Conservation (phyloP, 1,140 invertebrate genomes). For the Diorhabda carinulata region DNA sequence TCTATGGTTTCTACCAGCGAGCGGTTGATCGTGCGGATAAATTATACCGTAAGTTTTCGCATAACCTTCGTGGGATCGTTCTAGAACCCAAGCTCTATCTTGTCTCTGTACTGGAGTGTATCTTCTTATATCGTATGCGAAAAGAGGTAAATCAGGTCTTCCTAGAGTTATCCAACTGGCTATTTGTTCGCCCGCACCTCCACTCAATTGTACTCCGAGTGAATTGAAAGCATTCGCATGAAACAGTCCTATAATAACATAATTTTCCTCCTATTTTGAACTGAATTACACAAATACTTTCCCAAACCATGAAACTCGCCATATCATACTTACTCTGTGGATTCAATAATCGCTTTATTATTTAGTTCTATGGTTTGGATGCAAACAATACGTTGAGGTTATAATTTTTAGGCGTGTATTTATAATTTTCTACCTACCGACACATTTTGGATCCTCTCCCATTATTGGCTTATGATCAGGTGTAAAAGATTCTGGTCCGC, state of each 20-base stretch:
- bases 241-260: conserved; percentile 57
- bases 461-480: conserved; percentile 87
- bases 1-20: conserved; percentile 73
- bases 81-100: conserved; percentile 68
- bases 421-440: conserved; percentile 42
- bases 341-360: too few species aligned
- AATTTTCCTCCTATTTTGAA: neutral
- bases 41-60: conserved; percentile 81
- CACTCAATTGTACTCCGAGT: conserved; percentile 85
- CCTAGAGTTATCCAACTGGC: conserved; percentile 80
- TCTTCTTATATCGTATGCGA: conserved; percentile 74
- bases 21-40: conserved; percentile 78
- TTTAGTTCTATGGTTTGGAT: too few species aligned
- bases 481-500: conserved; percentile 83
- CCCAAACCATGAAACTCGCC: too few species aligned
- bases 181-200: conserved; percentile 78
- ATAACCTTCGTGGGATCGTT: conserved; percentile 82
- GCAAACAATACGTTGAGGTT: neutral
- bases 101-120: conserved; percentile 68
- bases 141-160: conserved; percentile 79
- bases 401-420: neutral
- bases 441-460: conserved; percentile 59
- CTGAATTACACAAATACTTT: neutral
- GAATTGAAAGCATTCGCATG: conserved; percentile 87
- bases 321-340: too few species aligned